Conservation (phyloP, 2,113 vertebrate species). For the Haplochromis vanheusdeni region DNA sequence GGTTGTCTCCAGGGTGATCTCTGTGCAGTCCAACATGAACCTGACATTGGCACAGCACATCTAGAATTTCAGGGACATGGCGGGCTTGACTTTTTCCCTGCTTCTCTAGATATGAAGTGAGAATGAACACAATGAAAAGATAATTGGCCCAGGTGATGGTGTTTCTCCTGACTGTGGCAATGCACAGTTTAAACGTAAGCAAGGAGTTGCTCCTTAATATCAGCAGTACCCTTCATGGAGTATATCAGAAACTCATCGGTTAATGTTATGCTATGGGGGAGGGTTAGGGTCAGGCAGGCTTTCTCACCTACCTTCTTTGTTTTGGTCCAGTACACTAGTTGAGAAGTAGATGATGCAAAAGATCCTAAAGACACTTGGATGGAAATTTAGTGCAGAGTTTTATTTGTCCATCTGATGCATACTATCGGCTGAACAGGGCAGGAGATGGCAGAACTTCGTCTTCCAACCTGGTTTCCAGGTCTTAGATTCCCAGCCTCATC, state of each 20-base stretch:
- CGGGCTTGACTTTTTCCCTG: neutral
- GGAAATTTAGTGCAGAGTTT: neutral
- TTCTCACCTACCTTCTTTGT: neutral
- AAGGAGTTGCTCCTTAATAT: neutral
- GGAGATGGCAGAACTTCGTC: neutral
- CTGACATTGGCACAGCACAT: neutral
- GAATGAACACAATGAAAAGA: neutral
- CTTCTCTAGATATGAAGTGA: neutral
- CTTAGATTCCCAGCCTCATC: neutral
- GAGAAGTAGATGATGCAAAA: neutral
- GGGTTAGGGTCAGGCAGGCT: neutral
- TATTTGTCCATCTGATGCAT: neutral
- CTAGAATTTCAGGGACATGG: neutral
- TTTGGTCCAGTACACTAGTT: neutral
- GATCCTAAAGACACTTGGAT: neutral
- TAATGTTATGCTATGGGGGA: neutral
- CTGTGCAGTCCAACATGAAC: neutral
- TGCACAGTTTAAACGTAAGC: neutral
- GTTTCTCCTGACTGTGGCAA: neutral
- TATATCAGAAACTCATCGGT: neutral
- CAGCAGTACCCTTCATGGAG: neutral
- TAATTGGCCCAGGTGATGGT: neutral
- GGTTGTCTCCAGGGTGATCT: neutral
- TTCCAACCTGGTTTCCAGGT: neutral
- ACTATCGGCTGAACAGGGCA: neutral